Percentiles rank a stretch among this genome's conserved stretches.
phyloP scores from a whole-genome alignment of 2,797 vertebrate genomes.

The Siniperca undulata region DNA sequence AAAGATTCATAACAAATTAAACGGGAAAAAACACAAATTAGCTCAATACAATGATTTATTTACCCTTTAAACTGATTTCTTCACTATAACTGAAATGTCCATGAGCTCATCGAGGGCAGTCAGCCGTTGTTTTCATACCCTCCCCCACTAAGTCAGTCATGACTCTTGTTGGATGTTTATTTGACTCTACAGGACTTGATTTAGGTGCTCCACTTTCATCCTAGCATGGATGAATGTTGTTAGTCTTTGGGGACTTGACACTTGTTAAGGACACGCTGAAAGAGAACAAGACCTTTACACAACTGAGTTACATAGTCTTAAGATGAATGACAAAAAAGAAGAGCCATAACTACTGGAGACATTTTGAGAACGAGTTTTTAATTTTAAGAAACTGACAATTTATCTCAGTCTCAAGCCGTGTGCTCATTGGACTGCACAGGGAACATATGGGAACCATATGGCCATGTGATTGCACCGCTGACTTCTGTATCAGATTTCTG shows the following conservation, averaged over 20 bases:
- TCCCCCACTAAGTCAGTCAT: not conserved
- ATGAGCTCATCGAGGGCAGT: constrained; percentile 14
- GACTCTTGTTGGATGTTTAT: constrained; percentile 22
- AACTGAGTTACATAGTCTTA: not conserved
- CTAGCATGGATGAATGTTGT: constrained; percentile 2
- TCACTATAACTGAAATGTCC: not conserved
- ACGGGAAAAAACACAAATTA: not conserved
- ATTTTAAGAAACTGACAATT: not conserved
- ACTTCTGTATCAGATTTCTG: constrained; percentile 40
- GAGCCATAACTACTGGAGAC: not conserved
- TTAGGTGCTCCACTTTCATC: constrained; percentile 11
- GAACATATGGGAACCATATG: constrained; percentile 47
- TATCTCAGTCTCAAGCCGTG: not conserved
- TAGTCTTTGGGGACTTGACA: not conserved
- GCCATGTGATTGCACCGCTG: constrained; percentile 12
- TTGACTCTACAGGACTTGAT: not conserved
- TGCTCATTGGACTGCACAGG: not conserved
- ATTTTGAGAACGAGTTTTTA: not conserved
- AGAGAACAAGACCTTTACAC: not conserved
- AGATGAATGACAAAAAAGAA: not conserved
- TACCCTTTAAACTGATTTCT: not conserved
- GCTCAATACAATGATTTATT: not conserved
- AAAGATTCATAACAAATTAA: not conserved
- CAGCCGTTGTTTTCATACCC: constrained; percentile 12
- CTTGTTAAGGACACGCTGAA: not conserved